Evolutionary conservation across 2,888 invertebrate genomes (phyloP), one percentile per base, ranked within the genome.

Genomic region (Tipula unca): DNA sequence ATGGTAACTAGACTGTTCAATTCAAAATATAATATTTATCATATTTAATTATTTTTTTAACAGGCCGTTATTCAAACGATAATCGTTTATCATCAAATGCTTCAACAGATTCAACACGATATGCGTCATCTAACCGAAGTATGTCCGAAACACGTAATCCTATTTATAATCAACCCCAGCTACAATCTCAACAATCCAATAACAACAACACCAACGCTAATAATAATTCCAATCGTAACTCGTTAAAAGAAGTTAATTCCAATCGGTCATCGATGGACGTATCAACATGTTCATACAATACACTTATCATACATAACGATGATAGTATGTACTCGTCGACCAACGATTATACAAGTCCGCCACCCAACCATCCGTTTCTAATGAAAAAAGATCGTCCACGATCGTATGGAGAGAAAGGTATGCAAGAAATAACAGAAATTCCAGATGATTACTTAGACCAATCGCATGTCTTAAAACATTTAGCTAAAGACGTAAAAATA

Each of bases 391-490:
- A 88, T 84, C 87, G 88, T 8, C 87, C 88, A 69, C 86, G 87
- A 2, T 87, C 88, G 1, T 87, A 88, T 85, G 87, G 87, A 14
- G 88, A 88, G 84, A 87, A 85, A 42, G 87, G 87, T 17, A 90
- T 91, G 86, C 92, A 94, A 91, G 96, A 96, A 91, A 95, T 96
- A 88, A 95, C 95, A 0, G 96, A 96, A 90, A 96, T 96, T 89
- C 96, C 96, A 0, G 95, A 95, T 88, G 96, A 96, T 91, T 96
- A 96, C 89, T 92, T 96, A 17, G 95, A 94, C 90, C 95, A 96
- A 89, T 95, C 96, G 1, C 96, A 96, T 87, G 95, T 96, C 32
- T 90, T 96, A 88, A 96, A 96, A 90, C 96, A 96, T 90, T 92
- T 96, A 86, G 96, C 96, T 20, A 96, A 96, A 91, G 96, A 96